These are phyloP conservation scores for Ramazzottius varieornatus DNA, from an alignment of 2,888 invertebrate species.

Conservation along the genomic window DNA sequence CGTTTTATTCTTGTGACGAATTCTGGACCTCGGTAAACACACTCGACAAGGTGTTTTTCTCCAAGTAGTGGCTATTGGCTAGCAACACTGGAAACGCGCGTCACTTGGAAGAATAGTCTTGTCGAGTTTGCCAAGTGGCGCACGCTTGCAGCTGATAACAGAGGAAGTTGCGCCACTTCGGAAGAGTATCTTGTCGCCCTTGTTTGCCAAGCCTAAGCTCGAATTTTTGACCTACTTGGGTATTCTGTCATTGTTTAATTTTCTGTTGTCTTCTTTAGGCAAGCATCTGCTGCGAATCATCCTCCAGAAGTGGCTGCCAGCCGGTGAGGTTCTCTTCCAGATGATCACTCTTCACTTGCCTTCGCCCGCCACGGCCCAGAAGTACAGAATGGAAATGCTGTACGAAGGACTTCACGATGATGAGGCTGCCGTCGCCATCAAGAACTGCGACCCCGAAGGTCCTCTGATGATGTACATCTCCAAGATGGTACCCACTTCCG, in stretches of 20 bases:
- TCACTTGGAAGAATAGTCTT: no score
- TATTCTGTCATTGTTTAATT: background rate
- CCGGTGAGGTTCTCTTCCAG: slow-evolving; percentile 95
- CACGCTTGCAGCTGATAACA: no score
- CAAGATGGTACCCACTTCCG: slow-evolving; percentile 98
- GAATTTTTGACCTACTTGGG: background rate
- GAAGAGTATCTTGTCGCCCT: no score
- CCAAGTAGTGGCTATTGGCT: no score
- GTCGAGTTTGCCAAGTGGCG: no score
- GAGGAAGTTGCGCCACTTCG: no score
- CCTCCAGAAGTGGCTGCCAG: slow-evolving; percentile 59
- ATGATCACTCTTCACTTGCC: slow-evolving; percentile 99
- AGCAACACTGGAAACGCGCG: no score
- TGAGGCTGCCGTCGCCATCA: slow-evolving; percentile 65
- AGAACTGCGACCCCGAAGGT: slow-evolving; percentile 70
- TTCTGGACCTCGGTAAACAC: no score
- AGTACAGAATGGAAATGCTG: slow-evolving; percentile 96
- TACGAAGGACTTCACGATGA: slow-evolving; percentile 96
- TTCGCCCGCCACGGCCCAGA: slow-evolving; percentile 92
- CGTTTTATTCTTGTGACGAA: background rate
- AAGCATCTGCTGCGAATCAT: background rate
- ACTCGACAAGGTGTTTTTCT: no score
- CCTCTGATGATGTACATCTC: slow-evolving; percentile 99
- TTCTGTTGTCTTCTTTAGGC: background rate
- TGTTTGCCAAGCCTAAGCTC: background rate